Percentiles rank a stretch among this genome's conserved stretches.
Evolutionary conservation across 2,113 vertebrate species (phyloP).

Genomic region (Ptyas mucosa): DNA sequence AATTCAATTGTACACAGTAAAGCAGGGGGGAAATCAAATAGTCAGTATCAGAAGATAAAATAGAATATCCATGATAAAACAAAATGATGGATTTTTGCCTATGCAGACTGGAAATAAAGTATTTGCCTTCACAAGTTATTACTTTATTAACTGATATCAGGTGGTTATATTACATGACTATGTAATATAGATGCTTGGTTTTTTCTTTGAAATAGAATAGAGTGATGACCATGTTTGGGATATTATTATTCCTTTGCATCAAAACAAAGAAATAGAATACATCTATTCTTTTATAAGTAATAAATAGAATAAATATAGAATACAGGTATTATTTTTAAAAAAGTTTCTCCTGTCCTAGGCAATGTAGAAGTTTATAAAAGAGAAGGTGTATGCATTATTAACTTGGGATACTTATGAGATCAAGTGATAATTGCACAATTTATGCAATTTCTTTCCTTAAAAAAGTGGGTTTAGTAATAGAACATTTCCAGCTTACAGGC

Average conservation of each 20-base stretch:
- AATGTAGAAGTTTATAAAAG: neutral
- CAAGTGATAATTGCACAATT: neutral
- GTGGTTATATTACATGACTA: neutral
- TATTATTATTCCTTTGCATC: neutral
- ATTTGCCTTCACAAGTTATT: neutral
- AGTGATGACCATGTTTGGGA: neutral
- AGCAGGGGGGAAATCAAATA: slow-evolving; percentile 25
- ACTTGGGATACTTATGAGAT: neutral
- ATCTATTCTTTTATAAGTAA: neutral
- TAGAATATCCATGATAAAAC: slow-evolving; percentile 17
- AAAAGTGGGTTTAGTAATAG: neutral
- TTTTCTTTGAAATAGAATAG: neutral
- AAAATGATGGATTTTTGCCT: neutral
- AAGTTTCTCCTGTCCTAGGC: neutral
- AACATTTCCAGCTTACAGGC: neutral
- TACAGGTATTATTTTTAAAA: neutral
- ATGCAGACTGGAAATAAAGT: neutral
- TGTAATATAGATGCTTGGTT: neutral
- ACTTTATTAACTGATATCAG: neutral
- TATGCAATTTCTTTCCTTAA: neutral
- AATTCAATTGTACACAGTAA: slow-evolving; percentile 9
- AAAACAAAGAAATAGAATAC: neutral
- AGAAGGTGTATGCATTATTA: neutral
- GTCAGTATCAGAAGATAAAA: neutral
- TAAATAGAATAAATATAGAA: neutral